Percentiles rank a stretch among this genome's conserved stretches.
Conservation (phyloP, 2,113 vertebrate genomes). For the Siphamia tubifer region DNA sequence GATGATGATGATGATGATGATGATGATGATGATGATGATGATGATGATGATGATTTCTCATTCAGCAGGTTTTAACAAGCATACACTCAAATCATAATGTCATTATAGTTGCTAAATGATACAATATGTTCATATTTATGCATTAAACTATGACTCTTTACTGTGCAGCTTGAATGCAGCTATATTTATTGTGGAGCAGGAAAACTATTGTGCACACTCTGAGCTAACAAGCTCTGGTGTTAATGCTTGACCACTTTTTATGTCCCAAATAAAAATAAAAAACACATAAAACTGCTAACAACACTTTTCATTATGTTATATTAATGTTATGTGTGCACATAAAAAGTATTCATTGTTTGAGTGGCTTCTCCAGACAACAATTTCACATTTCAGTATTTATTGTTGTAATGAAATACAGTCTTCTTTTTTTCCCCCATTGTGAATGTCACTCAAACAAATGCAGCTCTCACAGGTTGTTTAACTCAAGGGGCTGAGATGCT, state of each 20-base stretch:
- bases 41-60: no score
- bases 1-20: no score
- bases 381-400: not conserved
- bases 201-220: not conserved
- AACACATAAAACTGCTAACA: conserved; percentile 1
- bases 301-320: conserved; percentile 17
- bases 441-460: conserved; percentile 13
- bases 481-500: not conserved
- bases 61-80: conserved; percentile 3
- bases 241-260: not conserved
- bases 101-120: conserved; percentile 15
- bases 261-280: conserved; percentile 11
- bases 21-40: no score
- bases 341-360: conserved; percentile 14
- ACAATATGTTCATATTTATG: not conserved
- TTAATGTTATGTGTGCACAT: conserved; percentile 10
- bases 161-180: not conserved
- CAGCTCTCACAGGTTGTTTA: conserved; percentile 13
- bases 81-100: not conserved
- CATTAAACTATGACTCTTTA: not conserved
- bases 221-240: not conserved
- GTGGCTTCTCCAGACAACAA: not conserved
- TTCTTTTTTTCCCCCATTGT: not conserved
- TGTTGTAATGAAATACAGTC: not conserved
- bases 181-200: not conserved